Base-by-base conservation (phyloP, 2,113 vertebrate species). In the Jaculus jaculus region DNA sequence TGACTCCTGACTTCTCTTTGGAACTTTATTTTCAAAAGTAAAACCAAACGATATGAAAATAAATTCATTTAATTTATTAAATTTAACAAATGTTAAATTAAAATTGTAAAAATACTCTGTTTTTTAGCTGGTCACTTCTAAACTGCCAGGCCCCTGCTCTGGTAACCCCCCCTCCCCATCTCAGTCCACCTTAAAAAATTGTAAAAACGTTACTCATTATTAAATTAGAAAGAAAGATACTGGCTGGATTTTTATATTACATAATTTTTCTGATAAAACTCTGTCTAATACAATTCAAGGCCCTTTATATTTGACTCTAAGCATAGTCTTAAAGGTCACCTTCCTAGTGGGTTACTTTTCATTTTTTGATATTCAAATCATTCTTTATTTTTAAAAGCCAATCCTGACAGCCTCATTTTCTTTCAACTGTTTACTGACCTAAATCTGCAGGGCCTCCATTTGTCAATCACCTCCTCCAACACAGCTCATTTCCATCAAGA, bases 361-460 rank as follows among this genome's bases (percentile, higher is more conserved):
- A 13, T 84, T 81, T 89, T 78, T 84, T 94, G 2, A 82, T 81
- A 94, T 73, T 84, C 42, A 93, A 86, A 93, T 95, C 69, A 94
- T 72, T 72, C 37, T 28, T 69, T 89, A 54, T 63, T 78, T 86
- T 92, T 66, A 54, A 93, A 90, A 66, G 42, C 28, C 32, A 63
- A 63, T 66, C 42, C 86, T 68, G 65, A 85, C 86, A 86, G 74
- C 61, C 79, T 91, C 75, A 72, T 94, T 84, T 89, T 39, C 93
- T 84, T 87, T 72, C 93, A 30, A 13, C 16, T 81, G 24, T 80
- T 80, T 77, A 80, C 60, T 83, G 75, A 94, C 84, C 80, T 93
- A 72, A 88, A 69, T 8, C 89, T 47, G 37, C 54, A 79, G 85
- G 68, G 58, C 24, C 68, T 91, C 81, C 60, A 68, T 85, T 26